A percentile compares a stretch with the other conserved stretches of the same genome.
phyloP scores from a whole-genome alignment of 2,888 invertebrate genomes.

The Orthonychiurus folsomi region DNA sequence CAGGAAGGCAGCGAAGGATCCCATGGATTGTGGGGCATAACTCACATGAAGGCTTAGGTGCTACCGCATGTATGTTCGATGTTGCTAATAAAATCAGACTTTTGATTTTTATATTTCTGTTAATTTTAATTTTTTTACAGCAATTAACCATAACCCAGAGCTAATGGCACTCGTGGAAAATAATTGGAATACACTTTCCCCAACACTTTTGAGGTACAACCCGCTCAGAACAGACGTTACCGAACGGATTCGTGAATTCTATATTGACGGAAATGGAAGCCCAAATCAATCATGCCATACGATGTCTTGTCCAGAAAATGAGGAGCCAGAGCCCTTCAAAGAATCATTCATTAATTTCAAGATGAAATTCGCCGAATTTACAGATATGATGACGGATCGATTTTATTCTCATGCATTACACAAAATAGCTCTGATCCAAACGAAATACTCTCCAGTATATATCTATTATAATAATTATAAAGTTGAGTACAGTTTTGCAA shows the following conservation, averaged over 20 bases:
- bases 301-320: too few species aligned
- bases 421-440: conserved; percentile 20
- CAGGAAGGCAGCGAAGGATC: conserved; percentile 25
- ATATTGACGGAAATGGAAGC: too few species aligned
- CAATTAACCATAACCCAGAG: neutral
- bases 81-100: too few species aligned
- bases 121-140: neutral
- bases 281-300: too few species aligned
- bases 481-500: conserved; percentile 46
- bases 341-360: conserved; percentile 29
- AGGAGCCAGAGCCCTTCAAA: too few species aligned
- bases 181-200: neutral
- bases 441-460: conserved; percentile 43
- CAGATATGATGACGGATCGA: conserved; percentile 28
- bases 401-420: conserved; percentile 17
- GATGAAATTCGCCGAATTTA: conserved; percentile 27
- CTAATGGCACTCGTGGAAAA: neutral
- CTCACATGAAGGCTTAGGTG: conserved; percentile 31
- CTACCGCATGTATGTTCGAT: too few species aligned
- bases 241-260: neutral
- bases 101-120: too few species aligned
- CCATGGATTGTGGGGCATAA: conserved; percentile 29
- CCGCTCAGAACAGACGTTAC: neutral
- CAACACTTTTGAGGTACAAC: neutral
- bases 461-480: conserved; percentile 48